A percentile compares a stretch with the other conserved stretches of the same genome.
Evolutionary conservation across 2,113 vertebrate genomes (phyloP).

Genomic region (Psammodynastes pulverulentus): DNA sequence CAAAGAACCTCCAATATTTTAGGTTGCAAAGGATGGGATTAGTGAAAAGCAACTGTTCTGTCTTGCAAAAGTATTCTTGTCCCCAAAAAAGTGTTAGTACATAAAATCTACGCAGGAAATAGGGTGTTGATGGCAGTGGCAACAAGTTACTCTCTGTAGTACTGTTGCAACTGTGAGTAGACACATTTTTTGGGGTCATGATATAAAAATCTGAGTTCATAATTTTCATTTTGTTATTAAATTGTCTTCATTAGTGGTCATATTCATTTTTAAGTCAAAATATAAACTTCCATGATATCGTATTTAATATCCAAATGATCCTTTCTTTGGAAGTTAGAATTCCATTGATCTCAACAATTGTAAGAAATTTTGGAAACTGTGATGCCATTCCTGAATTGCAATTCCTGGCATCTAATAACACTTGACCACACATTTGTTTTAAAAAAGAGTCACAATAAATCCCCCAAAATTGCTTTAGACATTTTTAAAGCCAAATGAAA

Average conservation of each 20-base stretch:
- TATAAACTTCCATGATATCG: background rate
- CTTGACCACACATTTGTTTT: background rate
- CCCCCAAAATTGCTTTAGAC: background rate
- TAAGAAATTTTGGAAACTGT: background rate
- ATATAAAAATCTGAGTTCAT: background rate
- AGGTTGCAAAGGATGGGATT: background rate
- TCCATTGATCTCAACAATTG: background rate
- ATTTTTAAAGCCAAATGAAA: background rate
- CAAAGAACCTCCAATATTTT: background rate
- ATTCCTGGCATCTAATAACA: background rate
- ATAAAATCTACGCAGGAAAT: background rate
- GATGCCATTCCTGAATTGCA: background rate
- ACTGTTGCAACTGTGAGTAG: background rate
- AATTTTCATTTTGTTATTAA: background rate
- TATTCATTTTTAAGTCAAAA: background rate
- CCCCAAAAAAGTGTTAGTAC: background rate
- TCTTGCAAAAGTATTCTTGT: background rate
- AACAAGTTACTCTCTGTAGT: background rate
- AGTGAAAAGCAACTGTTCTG: background rate
- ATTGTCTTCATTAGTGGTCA: background rate
- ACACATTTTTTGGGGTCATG: background rate
- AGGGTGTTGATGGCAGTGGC: background rate
- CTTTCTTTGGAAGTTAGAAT: background rate
- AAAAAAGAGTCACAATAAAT: background rate
- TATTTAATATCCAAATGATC: background rate